Evolutionary conservation across 2,113 vertebrate species (phyloP).

Genomic region (Odontesthes bonariensis): DNA sequence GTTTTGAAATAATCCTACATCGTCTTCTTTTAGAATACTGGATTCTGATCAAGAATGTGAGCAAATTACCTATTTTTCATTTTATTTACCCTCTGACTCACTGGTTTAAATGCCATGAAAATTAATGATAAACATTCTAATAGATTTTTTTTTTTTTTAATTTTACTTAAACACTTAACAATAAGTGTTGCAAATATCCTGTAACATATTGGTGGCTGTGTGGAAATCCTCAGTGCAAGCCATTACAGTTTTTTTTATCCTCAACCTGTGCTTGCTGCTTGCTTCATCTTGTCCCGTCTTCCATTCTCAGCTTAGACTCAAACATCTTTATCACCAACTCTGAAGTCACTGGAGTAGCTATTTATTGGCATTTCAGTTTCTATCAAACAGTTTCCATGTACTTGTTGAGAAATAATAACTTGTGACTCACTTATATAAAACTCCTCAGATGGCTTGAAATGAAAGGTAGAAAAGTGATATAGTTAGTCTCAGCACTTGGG

Average conservation of each 20-base stretch:
- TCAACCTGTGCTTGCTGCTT: not conserved
- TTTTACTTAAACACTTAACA: not conserved
- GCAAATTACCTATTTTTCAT: constrained; percentile 4
- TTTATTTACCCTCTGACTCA: constrained; percentile 2
- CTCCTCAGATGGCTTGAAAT: constrained; percentile 24
- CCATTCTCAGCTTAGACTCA: constrained; percentile 1
- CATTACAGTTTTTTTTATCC: no score
- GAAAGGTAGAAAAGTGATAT: constrained; percentile 32
- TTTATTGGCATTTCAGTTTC: constrained; percentile 11
- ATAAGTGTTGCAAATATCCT: not conserved
- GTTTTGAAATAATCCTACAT: constrained; percentile 48
- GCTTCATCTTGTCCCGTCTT: not conserved
- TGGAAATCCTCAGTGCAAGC: not conserved
- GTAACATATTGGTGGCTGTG: not conserved
- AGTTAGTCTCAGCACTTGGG: constrained; percentile 17
- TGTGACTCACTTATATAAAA: constrained; percentile 20
- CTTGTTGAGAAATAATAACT: constrained; percentile 14
- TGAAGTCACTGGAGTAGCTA: not conserved
- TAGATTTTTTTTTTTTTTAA: not conserved
- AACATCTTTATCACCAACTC: not conserved
- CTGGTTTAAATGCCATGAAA: constrained; percentile 7
- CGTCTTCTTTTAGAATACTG: constrained; percentile 24
- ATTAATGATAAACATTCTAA: not conserved
- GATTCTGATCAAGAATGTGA: constrained; percentile 27
- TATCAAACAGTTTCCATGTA: constrained; percentile 14